Evolutionary conservation across 2,888 invertebrate species (phyloP), one percentile per base, ranked within the genome.

Genomic region (Cordylochernes scorpioides): DNA sequence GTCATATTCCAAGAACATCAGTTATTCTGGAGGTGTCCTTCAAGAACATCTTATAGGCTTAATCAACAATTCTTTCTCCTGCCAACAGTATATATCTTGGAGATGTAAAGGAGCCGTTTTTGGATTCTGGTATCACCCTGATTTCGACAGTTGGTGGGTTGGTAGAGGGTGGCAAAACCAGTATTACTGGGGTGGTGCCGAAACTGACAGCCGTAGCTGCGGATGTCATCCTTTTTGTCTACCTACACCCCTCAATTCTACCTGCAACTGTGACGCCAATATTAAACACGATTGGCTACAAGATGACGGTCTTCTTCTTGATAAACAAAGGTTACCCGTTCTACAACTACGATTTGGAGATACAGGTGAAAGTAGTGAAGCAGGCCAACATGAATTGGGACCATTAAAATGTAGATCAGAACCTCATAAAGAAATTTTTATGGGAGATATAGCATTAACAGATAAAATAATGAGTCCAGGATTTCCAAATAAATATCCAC

Each of bases 111-210:
- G 45, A 16, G 33, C 45, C 7, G 42, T 39, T 36, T 45, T 45
- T 30, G 42, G 42, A 12, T 44, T 43, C 24, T 45, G 45, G 45
- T 44, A 39, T 32, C 39, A 32, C 12, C 33, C 39, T 4, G 37
- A 38, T 25, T 34, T 39, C 3, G 36, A 40, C 24, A 43, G 38
- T 24, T 45, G 42, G 42, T 45, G 45, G 45, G 42, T 45, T 2
- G 45, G 44, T 9, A 32, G 45, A 9, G 36, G 41, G 25, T 41
- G 43, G 37, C 33, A 33, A 14, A 33, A 33, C 9, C 45, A 45
- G 21, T 42, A 36, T 27, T 45, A 45, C 30, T 45, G 45, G 45
- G 45, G 45, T 12, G 44, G 44, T 5, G 45, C 45, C 14, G 44
- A 42, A 19, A 42, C 44, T 1, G 44, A 44, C 31, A 44, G 44